phyloP scores from a whole-genome alignment of 2,797 vertebrate species.

The Amphiprion clarkii region DNA sequence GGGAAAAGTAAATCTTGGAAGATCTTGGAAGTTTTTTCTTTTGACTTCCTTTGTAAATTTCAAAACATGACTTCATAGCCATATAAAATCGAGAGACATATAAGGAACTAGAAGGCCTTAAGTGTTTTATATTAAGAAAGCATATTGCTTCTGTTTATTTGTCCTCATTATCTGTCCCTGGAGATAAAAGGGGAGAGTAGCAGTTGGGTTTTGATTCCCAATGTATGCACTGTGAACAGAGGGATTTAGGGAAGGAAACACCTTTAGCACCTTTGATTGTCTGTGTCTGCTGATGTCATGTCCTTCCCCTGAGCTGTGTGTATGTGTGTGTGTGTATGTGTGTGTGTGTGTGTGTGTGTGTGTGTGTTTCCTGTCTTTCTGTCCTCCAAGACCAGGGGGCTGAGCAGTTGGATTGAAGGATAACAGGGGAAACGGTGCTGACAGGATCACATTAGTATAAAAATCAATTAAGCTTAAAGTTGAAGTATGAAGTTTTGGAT shows the following conservation, averaged over 20 bases:
- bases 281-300: slow-evolving; percentile 91
- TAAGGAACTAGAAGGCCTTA: not conserved
- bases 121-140: slow-evolving; percentile 5
- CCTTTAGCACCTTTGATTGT: slow-evolving; percentile 96
- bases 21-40: not conserved
- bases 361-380: slow-evolving; percentile 91
- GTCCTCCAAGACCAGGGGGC: slow-evolving; percentile 68
- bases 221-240: slow-evolving; percentile 79
- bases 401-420: slow-evolving; percentile 42
- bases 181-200: slow-evolving; percentile 22
- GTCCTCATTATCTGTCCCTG: not conserved
- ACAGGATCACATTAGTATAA: slow-evolving; percentile 53
- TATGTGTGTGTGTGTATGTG: slow-evolving; percentile 53
- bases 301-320: slow-evolving; percentile 86
- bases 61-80: not conserved
- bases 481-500: slow-evolving; percentile 50
- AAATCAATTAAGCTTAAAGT: slow-evolving; percentile 63
- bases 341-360: slow-evolving; percentile 59
- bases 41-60: not conserved
- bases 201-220: slow-evolving; percentile 82
- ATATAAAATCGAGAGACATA: not conserved
- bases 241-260: slow-evolving; percentile 92
- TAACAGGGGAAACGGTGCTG: slow-evolving; percentile 35
- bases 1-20: not conserved
- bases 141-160: slow-evolving; percentile 23